These are phyloP conservation scores for Plagiodera versicolora DNA, from an alignment of 2,888 invertebrate species.

Conservation along the genomic window DNA sequence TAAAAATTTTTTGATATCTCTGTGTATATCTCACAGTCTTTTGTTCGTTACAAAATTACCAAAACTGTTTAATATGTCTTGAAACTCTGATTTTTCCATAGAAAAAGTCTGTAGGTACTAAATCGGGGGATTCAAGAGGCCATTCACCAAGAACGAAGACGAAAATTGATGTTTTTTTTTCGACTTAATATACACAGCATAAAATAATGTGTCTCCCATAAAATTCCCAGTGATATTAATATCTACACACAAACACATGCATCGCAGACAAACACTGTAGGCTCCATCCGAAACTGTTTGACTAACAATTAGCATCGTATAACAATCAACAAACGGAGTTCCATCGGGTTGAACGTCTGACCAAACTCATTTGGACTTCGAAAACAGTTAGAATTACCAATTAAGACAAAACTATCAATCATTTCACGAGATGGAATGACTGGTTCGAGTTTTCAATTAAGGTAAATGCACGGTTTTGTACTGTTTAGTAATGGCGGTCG, in stretches of 20 bases:
- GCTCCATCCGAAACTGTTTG: not conserved
- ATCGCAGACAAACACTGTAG: not conserved
- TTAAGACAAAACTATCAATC: not conserved
- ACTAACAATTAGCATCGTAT: slow-evolving; percentile 13
- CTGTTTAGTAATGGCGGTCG: slow-evolving; percentile 17
- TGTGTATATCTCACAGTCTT: no score
- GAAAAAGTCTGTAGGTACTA: no score
- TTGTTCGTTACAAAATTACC: no score
- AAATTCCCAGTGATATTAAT: no score
- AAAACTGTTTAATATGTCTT: no score
- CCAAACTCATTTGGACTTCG: not conserved
- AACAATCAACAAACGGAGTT: not conserved
- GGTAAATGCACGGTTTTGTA: slow-evolving; percentile 11
- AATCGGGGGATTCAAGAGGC: no score
- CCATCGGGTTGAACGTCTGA: slow-evolving; percentile 6
- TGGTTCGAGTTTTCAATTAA: slow-evolving; percentile 22
- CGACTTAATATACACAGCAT: not conserved
- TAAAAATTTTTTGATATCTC: no score
- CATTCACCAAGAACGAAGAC: no score
- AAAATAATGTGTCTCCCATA: not conserved
- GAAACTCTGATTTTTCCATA: no score
- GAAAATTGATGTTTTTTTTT: not conserved
- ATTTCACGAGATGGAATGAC: not conserved
- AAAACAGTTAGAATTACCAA: not conserved
- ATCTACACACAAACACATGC: not conserved